Conservation (phyloP, 1,140 invertebrate genomes). For the Cyclargus thomasi region DNA sequence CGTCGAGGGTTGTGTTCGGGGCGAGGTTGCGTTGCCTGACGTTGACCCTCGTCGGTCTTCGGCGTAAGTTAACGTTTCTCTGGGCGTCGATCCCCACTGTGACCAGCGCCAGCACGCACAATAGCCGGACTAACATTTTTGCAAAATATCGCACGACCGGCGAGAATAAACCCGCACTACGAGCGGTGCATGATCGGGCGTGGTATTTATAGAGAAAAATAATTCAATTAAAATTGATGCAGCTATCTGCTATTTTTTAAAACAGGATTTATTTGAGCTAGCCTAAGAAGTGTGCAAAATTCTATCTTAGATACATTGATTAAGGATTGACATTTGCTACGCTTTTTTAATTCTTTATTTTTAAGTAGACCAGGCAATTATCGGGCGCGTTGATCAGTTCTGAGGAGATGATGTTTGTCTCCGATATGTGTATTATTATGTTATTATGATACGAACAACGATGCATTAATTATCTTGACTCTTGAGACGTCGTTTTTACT, state of each 20-base stretch:
- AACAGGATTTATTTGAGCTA: background rate
- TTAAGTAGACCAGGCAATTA: too few species aligned
- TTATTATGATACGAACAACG: too few species aligned
- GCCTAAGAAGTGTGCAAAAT: background rate
- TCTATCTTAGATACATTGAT: background rate
- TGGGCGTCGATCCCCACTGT: background rate
- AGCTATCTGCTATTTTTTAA: background rate
- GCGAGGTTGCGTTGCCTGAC: background rate
- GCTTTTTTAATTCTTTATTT: too few species aligned
- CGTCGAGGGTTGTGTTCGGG: background rate
- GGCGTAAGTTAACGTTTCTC: background rate
- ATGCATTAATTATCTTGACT: too few species aligned
- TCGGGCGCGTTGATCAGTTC: too few species aligned
- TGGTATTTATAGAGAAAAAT: background rate
- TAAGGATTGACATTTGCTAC: too few species aligned
- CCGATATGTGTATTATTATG: too few species aligned
- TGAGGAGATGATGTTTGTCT: too few species aligned
- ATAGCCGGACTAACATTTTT: background rate
- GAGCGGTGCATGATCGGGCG: background rate
- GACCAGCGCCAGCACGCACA: background rate
- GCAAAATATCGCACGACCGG: background rate
- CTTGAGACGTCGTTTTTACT: too few species aligned
- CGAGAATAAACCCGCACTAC: background rate
- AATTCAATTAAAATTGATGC: conserved; percentile 8
- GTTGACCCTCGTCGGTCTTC: background rate